Base-by-base conservation (phyloP, 2,888 invertebrate genomes). In the Ommatoiulus sabulosus region DNA sequence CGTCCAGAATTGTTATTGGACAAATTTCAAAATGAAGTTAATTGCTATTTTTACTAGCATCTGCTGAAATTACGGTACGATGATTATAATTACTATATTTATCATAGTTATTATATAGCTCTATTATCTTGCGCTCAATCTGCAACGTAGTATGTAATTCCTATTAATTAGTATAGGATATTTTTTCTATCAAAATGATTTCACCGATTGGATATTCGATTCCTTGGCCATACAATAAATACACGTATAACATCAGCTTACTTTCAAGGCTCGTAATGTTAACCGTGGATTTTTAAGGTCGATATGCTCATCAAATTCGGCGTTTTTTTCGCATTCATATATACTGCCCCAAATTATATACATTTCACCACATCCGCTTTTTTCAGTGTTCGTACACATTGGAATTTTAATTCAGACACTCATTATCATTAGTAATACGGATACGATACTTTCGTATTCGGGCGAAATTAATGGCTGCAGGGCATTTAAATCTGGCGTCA, bases 281-380 rank as follows among this genome's bases (percentile, higher is more conserved):
- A 35, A 8, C 35, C 35, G 80, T 8, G 35, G 35, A 80, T 63
- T 63, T 63, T 80, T 80, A 80, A 80, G 80, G 80, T 80, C 80
- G 80, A 80, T 80, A 80, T 20, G 80, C 80, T 80, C 80, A 80
- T 80, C 80, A 80, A 80, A 35, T 80, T 80, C 80, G 35, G 35
- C 80, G 35, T 12, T 35, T 80, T 80, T 80, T 46, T 46, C 5
- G 12, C 24, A 35, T 15, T 24, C 80, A 35, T 80, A 35, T 15
- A 80, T 35, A 80, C 35, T 80, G 80, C 35, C 80, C 80, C 80
- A 80, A 80, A 80, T 80, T 80, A 80, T 46, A 46, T 80, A 80
- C 80, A 80, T 80, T 80, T 80, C 80, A 35, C 80, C 86, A 86
- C 86, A 86, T 86, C 86, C 86, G 86, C 86, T 86, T 86, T 86